phyloP scores from a whole-genome alignment of 2,113 vertebrate species.

The Eolophus roseicapilla region DNA sequence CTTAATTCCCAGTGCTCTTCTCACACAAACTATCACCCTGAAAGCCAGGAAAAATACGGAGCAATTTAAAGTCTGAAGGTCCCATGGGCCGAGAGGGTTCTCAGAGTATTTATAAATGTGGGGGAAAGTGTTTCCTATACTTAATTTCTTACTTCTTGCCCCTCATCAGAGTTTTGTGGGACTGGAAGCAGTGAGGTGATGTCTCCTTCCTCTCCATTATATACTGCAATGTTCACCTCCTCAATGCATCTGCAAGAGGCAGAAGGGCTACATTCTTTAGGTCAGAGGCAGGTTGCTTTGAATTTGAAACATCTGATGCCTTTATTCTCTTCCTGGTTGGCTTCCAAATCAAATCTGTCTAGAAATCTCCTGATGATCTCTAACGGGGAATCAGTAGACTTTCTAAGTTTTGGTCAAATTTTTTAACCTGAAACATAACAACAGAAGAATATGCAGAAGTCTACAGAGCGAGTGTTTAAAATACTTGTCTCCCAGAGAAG shows the following conservation, averaged over 20 bases:
- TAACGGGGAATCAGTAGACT: not conserved
- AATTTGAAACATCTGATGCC: not conserved
- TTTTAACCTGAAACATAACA: not conserved
- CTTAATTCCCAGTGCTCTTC: not conserved
- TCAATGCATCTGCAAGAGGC: not conserved
- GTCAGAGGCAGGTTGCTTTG: not conserved
- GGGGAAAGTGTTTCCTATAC: not conserved
- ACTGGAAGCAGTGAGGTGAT: not conserved
- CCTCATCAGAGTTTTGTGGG: not conserved
- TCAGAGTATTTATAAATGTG: not conserved
- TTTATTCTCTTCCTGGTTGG: not conserved
- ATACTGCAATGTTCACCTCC: not conserved
- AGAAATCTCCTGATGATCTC: not conserved
- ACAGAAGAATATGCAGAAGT: not conserved
- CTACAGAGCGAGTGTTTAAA: not conserved
- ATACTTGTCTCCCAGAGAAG: not conserved
- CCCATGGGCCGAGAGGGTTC: not conserved
- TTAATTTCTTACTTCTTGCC: not conserved
- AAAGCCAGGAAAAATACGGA: not conserved
- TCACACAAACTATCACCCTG: not conserved
- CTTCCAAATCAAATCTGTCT: not conserved
- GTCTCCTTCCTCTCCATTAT: not conserved
- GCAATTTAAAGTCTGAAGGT: not conserved
- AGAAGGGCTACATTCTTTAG: not conserved
- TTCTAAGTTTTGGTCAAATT: not conserved